Evolutionary conservation across 2,888 invertebrate species (phyloP), one percentile per base, ranked within the genome.

Genomic region (Adelphocoris suturalis): DNA sequence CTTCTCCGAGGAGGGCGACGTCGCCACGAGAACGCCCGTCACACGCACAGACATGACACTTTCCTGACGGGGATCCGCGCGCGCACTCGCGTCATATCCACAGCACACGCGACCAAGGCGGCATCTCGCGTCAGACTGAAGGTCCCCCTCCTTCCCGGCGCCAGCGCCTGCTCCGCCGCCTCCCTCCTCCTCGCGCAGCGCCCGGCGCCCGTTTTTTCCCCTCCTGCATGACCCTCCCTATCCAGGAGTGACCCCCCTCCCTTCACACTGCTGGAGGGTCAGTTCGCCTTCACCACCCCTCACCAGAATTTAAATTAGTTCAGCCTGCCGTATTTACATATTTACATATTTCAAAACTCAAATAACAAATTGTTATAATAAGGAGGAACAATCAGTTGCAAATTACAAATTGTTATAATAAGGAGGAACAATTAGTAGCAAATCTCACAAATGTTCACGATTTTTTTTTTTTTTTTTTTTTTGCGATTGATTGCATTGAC

Each of bases 1-100:
- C 61, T 90, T 76, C 92, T 92, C 91, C 47, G 81, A 91, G 91
- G 91, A 75, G n/a, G 89, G 85, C 16, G 89, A 76, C 75, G 88
- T 81, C 46, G 89, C 46, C 84, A 90, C 87, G 84, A 90, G 90
- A 19, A 90, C 84, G 9, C 90, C 90, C 88, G 90, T 86, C 82
- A 90, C 84, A 75, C 90, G 68, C 23, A 90, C 90, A 48, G 90
- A 91, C 90, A 90, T 90, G 55, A 52, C 80, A 55, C 88, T 78
- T 27, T 23, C 28, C n/a, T 14, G 57, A 82, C 27, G 47, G 27
- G 52, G 82, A 82, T 4, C n/a, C 78, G 57, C 85, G 85, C 85
- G 85, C 37, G 55, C 52, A 55, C 88, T 28, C 78, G 27, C 78
- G 52, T 47, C 78, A 55, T 52, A 88, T 89, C n/a, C 82, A 84